Evolutionary conservation across 2,888 invertebrate species (phyloP).

Genomic region (Stenodema calcarata): DNA sequence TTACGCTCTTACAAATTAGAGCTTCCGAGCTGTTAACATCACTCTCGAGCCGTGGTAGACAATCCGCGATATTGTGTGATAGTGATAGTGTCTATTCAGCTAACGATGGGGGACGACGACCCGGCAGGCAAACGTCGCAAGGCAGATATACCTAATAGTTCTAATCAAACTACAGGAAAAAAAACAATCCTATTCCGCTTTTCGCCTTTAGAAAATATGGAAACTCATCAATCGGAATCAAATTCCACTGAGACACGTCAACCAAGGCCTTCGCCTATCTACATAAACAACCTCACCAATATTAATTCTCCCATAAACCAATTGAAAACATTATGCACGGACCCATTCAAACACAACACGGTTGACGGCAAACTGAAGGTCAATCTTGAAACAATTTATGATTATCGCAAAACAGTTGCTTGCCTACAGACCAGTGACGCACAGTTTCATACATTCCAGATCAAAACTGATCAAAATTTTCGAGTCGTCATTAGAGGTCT

Average conservation of each 20-base stretch:
- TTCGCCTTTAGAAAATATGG: too few species aligned
- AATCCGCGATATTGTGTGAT: too few species aligned
- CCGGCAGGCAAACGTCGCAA: too few species aligned
- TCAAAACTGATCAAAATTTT: background rate
- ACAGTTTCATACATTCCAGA: background rate
- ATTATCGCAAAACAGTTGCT: background rate
- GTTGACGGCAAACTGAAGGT: background rate
- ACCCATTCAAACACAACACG: background rate
- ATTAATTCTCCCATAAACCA: too few species aligned
- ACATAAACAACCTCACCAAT: background rate
- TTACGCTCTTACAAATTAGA: too few species aligned
- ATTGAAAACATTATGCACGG: background rate
- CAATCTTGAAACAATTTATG: background rate
- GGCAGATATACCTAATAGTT: too few species aligned
- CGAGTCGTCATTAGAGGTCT: slow-evolving; percentile 1
- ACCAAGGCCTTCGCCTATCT: background rate
- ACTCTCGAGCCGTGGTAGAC: too few species aligned
- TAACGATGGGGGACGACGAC: too few species aligned
- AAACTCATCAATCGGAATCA: background rate
- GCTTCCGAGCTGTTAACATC: too few species aligned
- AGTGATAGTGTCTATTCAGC: too few species aligned
- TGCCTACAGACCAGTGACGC: background rate
- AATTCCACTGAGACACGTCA: background rate
- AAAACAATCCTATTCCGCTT: too few species aligned
- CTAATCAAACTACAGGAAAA: too few species aligned